A percentile compares a stretch with the other conserved stretches of the same genome.
Evolutionary conservation across 2,888 invertebrate genomes (phyloP).

Genomic region (Artemia sinica): DNA sequence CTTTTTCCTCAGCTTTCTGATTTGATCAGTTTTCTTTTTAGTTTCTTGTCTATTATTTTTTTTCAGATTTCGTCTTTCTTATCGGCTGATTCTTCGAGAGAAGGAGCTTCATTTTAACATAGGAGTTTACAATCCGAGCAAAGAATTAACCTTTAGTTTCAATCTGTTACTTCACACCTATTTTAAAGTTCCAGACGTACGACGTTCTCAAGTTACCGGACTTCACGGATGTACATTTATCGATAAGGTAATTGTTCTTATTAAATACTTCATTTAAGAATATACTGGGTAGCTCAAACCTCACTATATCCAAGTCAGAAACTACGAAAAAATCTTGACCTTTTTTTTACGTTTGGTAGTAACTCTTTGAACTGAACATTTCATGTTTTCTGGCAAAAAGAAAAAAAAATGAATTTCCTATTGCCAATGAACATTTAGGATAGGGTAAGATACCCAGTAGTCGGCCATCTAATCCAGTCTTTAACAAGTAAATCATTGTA

Average conservation of each 20-base stretch:
- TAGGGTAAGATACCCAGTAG: too few relatives aligned
- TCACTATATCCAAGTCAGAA: background rate
- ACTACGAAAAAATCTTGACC: background rate
- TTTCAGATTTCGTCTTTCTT: constrained; percentile 69
- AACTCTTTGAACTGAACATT: too few relatives aligned
- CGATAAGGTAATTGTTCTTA: constrained; percentile 48
- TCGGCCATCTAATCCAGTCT: too few relatives aligned
- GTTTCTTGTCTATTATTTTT: background rate
- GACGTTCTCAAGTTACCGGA: constrained; percentile 76
- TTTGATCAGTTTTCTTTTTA: too few relatives aligned
- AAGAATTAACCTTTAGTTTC: constrained; percentile 73
- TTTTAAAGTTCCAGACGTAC: constrained; percentile 84
- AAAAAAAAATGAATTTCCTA: too few relatives aligned
- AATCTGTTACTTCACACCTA: constrained; percentile 85
- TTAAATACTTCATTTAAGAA: background rate
- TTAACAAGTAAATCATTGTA: too few relatives aligned
- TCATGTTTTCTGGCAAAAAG: too few relatives aligned
- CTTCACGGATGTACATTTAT: constrained; percentile 75
- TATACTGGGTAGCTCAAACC: constrained; percentile 16
- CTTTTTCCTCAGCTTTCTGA: too few relatives aligned
- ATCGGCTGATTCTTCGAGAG: constrained; percentile 71
- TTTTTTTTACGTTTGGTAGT: background rate
- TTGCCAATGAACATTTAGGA: too few relatives aligned
- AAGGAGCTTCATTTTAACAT: constrained; percentile 83
- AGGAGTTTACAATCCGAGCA: constrained; percentile 82